Evolutionary conservation across 2,888 invertebrate species (phyloP).

Genomic region (Anthophora plumipes): DNA sequence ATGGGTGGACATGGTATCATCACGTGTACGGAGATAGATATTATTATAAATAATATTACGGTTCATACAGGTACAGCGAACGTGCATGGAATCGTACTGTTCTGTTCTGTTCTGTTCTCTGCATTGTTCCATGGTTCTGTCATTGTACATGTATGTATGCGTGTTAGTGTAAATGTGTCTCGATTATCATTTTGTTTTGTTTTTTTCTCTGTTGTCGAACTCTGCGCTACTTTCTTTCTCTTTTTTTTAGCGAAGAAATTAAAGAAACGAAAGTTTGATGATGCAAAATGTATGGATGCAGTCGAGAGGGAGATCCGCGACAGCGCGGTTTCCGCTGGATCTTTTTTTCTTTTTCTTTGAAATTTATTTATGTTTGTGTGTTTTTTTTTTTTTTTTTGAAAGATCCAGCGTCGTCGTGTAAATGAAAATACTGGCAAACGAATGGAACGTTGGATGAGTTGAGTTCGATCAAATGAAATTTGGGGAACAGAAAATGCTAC

Average conservation of each 20-base stretch:
- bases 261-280: constrained; percentile 57
- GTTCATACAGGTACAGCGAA: constrained; percentile 82
- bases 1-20: constrained; percentile 20
- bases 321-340: constrained; percentile 48
- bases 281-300: constrained; percentile 53
- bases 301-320: constrained; percentile 16
- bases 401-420: constrained; percentile 37
- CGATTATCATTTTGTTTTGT: not conserved
- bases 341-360: not conserved
- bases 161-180: not conserved
- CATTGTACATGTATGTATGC: not conserved
- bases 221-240: not conserved
- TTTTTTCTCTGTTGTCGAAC: not conserved
- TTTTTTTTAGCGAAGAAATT: constrained; percentile 55
- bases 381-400: not conserved
- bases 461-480: not conserved
- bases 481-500: no score
- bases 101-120: constrained; percentile 34
- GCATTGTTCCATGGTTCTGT: constrained; percentile 4
- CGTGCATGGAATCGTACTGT: constrained; percentile 81
- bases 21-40: constrained; percentile 31
- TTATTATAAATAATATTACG: constrained; percentile 74
- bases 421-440: not conserved
- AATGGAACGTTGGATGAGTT: not conserved
- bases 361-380: no score